Base-by-base conservation (phyloP, 1,140 invertebrate genomes). In the Drosophila bifasciata region DNA sequence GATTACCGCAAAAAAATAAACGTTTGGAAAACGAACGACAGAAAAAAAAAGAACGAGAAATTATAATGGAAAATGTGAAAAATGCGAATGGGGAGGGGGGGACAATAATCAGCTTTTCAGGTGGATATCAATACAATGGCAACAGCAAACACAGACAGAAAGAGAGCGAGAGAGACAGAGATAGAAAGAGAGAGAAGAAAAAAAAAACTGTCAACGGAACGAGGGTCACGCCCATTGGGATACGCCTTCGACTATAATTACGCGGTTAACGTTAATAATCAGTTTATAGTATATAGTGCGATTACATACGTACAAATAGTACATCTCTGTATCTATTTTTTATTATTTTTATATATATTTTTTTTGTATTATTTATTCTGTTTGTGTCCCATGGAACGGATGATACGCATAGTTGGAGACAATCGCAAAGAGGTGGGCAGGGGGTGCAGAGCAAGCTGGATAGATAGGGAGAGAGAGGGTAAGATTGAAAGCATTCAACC, bases 211-310 rank as follows among this genome's bases (percentile, higher is more conserved):
- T 79, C 76, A 79, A 79, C 71, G 76, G 76, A 79, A 79, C 76
- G 76, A 39, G 36, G 49, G 76, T 23, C 62, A 79, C 76, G 76
- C 76, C 76, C 76, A 36, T 11, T 43, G 23, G 8, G 17, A 39
- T 32, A 51, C 50, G 51, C 68, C 64, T 17, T 1, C 48, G 25
- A 25, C 70, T 57, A 57, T 74, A 83, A 78, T 83, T 83, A 78
- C 69, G 74, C 70, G 75, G 74, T 83, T 83, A 81, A 69, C 68
- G 49, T 68, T 81, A 81, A 81, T 81, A 81, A 79, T 70, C 77
- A 75, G 68, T 76, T 79, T 77, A 69, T 77, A 50, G 23, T 36
- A 13, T n/a, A n/a, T n/a, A n/a, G n/a, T n/a, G n/a, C n/a, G n/a
- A n/a, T n/a, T n/a, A n/a, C n/a, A n/a, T n/a, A n/a, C n/a, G 32